Evolutionary conservation across 2,797 vertebrate genomes (phyloP).

Genomic region (Psittacula derbiana): DNA sequence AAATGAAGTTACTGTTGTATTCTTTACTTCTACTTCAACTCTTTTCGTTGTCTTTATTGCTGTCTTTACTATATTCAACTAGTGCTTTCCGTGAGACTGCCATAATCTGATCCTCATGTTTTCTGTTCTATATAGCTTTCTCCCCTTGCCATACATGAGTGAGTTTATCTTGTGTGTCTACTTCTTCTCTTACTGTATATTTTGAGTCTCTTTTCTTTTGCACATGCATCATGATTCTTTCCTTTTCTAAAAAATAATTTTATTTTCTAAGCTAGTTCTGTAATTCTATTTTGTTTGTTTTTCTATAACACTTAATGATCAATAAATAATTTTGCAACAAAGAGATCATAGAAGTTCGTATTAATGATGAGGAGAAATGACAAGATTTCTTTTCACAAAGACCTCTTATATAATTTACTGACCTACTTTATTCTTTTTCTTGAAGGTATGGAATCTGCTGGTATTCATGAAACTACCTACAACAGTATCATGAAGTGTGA

Average conservation of each 20-base stretch:
- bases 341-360: not conserved
- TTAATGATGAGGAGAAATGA: not conserved
- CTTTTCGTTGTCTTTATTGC: not conserved
- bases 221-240: not conserved
- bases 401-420: slow-evolving; percentile 12
- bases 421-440: not conserved
- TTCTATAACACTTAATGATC: not conserved
- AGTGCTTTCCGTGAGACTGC: not conserved
- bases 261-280: not conserved
- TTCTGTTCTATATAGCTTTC: not conserved
- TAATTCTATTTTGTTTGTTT: not conserved
- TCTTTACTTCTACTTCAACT: not conserved
- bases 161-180: not conserved
- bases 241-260: not conserved
- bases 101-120: not conserved
- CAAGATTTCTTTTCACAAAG: not conserved
- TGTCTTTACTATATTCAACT: not conserved
- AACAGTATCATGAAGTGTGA: slow-evolving; percentile 99
- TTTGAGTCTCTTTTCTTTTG: not conserved
- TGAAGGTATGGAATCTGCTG: slow-evolving; percentile 98
- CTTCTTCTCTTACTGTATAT: not conserved
- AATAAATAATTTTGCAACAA: not conserved
- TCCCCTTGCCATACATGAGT: not conserved
- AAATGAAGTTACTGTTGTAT: not conserved
- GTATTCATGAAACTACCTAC: slow-evolving; percentile 98